phyloP scores from a whole-genome alignment of 2,113 vertebrate species.

The Lynx canadensis region DNA sequence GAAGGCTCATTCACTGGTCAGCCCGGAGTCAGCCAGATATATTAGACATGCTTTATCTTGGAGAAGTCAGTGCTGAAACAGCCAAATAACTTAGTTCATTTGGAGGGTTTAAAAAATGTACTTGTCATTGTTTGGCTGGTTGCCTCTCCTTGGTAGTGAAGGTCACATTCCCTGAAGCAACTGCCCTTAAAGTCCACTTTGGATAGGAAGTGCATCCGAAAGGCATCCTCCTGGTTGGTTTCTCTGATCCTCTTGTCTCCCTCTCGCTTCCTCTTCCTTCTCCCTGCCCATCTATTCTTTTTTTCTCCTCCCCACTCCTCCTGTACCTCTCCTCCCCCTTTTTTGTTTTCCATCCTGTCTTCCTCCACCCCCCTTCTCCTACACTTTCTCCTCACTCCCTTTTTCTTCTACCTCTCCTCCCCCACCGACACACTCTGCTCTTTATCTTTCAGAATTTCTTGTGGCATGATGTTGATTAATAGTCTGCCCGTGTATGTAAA shows the following conservation, averaged over 20 bases:
- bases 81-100: constrained; percentile 64
- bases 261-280: not conserved
- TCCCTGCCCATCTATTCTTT: not conserved
- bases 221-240: not conserved
- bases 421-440: not conserved
- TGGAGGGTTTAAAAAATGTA: constrained; percentile 67
- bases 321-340: not conserved
- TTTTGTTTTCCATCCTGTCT: no score
- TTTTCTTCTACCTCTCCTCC: no score
- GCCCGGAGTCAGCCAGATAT: not conserved
- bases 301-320: not conserved
- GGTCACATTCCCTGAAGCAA: constrained; percentile 29
- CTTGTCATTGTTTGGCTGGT: constrained; percentile 66
- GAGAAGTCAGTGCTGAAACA: constrained; percentile 46
- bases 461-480: not conserved
- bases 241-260: not conserved
- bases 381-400: not conserved
- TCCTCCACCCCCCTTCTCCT: no score
- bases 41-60: constrained; percentile 54
- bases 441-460: not conserved
- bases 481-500: not conserved
- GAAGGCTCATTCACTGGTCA: not conserved
- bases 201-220: not conserved
- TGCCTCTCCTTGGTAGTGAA: constrained; percentile 34
- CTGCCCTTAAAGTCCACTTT: not conserved